These are phyloP conservation scores for Raja brachyura DNA, from an alignment of 2,113 vertebrate species.

Conservation along the genomic window DNA sequence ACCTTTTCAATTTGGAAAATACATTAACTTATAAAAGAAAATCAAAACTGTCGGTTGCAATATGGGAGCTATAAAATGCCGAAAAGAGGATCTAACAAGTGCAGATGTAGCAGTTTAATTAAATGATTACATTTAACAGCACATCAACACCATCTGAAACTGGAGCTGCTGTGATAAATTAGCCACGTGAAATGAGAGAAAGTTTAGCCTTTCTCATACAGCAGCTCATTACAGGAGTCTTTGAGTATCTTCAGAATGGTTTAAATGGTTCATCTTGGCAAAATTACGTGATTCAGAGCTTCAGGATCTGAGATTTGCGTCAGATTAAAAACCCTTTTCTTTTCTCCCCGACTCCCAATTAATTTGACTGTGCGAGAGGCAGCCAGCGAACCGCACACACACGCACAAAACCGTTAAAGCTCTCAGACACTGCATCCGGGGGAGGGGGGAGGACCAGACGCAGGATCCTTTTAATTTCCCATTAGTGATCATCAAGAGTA, in stretches of 20 bases:
- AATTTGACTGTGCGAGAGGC: background rate
- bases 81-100: background rate
- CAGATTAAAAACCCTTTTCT: slow-evolving; percentile 24
- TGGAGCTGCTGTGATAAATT: background rate
- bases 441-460: background rate
- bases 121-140: slow-evolving; percentile 24
- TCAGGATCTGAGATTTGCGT: background rate
- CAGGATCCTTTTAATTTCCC: slow-evolving; percentile 27
- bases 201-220: background rate
- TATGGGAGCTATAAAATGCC: background rate
- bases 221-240: slow-evolving; percentile 16
- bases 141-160: background rate
- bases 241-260: slow-evolving; percentile 10
- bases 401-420: background rate
- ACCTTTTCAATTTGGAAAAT: background rate
- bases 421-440: slow-evolving; percentile 2
- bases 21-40: background rate
- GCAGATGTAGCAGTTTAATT: slow-evolving; percentile 21
- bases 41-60: background rate
- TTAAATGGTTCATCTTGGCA: slow-evolving; percentile 19
- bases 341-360: background rate
- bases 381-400: background rate
- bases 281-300: slow-evolving; percentile 17
- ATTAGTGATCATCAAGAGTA: background rate
- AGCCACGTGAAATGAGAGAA: background rate